Evolutionary conservation across 2,888 invertebrate genomes (phyloP), one percentile per base, ranked within the genome.

Genomic region (Andricus curvator): DNA sequence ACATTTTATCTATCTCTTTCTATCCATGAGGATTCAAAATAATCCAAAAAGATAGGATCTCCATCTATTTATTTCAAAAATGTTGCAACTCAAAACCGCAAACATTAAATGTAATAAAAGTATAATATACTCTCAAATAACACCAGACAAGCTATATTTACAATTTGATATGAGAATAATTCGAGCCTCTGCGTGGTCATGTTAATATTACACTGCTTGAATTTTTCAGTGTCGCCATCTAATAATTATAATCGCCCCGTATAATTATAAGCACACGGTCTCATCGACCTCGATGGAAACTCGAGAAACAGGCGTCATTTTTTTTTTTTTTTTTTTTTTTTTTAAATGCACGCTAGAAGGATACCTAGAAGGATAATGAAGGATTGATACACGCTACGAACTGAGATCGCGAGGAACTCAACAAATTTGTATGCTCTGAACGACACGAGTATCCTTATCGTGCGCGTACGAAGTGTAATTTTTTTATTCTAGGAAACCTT

Each of bases 141-240:
- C n/a, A n/a, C 2, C 74, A 74, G 48, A 60, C 37, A 22, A 20
- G 20, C 56, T 20, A 25, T 77, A 33, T 77, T 60, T 62, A 22
- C 13, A 25, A 60, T 62, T 41, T 25, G 13, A 77, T 25, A 37
- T 25, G 33, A 44, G 77, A 25, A 25, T 8, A 65, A 15, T n/a
- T 62, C 48, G 13, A 65, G 33, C 6, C 60, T 29, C 20, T 37
- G 41, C n/a, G 33, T 44, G 56, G 64, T 51, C 22, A n/a, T 60
- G 81, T 89, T 87, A 89, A 87, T 88, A 44, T 44, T 44, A 44
- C 13, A 85, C 87, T 85, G 84, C 82, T 82, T 68, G 78, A 82
- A 68, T 88, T 88, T 88, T 89, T 89, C 86, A 86, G 86, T 86
- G 86, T 86, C 87, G 86, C 84, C 37, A 37, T 8, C 37, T 37